A percentile compares a stretch with the other conserved stretches of the same genome.
Conservation (phyloP, 2,113 vertebrate species). For the Corythornis vintsioides region DNA sequence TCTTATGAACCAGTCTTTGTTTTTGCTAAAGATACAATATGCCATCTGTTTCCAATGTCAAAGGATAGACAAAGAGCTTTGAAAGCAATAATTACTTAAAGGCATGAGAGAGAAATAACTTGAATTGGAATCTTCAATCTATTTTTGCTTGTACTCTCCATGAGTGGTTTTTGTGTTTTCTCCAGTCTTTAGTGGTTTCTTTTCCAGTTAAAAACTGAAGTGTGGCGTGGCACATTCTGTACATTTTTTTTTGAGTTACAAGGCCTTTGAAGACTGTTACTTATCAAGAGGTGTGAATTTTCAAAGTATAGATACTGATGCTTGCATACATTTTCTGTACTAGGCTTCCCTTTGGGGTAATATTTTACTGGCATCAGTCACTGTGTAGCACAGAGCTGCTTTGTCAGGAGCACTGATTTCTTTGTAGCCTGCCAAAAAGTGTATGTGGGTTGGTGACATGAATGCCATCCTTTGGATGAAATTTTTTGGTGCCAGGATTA, state of each 20-base stretch:
- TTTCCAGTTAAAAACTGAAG: not conserved
- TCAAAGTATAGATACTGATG: not conserved
- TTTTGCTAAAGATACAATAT: constrained; percentile 1
- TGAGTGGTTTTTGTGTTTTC: not conserved
- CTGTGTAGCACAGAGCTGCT: not conserved
- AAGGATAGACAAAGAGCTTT: constrained; percentile 24
- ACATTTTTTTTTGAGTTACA: not conserved
- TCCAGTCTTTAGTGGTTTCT: not conserved
- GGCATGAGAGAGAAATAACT: not conserved
- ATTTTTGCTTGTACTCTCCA: not conserved
- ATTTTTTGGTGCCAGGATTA: not conserved
- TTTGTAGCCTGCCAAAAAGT: not conserved
- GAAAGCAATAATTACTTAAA: constrained; percentile 31
- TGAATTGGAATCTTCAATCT: not conserved
- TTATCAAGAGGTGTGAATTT: not conserved
- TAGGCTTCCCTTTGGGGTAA: not conserved
- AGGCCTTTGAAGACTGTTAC: not conserved
- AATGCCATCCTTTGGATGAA: constrained; percentile 5
- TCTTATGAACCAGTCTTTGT: not conserved
- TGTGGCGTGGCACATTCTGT: not conserved
- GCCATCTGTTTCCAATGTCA: constrained; percentile 40
- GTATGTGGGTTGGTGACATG: not conserved
- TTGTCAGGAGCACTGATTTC: not conserved
- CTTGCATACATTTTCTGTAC: not conserved
- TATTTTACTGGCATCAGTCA: not conserved